Evolutionary conservation across 2,888 invertebrate genomes (phyloP).

Genomic region (Sphaerophoria taeniata): DNA sequence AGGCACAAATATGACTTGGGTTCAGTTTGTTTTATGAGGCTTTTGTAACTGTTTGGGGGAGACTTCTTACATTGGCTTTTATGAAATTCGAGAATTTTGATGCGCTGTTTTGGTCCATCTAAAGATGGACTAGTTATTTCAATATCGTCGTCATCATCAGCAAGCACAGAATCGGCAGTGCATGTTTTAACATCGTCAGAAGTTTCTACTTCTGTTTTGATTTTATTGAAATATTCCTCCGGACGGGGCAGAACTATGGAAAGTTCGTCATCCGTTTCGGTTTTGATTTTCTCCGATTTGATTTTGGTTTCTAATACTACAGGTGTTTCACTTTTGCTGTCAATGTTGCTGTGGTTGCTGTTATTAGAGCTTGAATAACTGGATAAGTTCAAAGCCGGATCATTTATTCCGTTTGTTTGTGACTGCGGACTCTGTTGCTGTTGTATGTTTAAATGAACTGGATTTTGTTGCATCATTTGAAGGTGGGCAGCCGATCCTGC

Average conservation of each 20-base stretch:
- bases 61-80: slow-evolving; percentile 80
- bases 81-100: slow-evolving; percentile 80
- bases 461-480: slow-evolving; percentile 42
- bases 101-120: slow-evolving; percentile 75
- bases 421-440: slow-evolving; percentile 75
- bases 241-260: slow-evolving; percentile 71
- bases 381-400: slow-evolving; percentile 64
- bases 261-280: slow-evolving; percentile 78
- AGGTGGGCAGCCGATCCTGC: slow-evolving; percentile 76
- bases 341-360: slow-evolving; percentile 43
- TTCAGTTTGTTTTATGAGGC: slow-evolving; percentile 82
- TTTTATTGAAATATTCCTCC: slow-evolving; percentile 79
- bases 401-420: slow-evolving; percentile 65
- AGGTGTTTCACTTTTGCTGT: slow-evolving; percentile 58
- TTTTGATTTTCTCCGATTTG: slow-evolving; percentile 82
- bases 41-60: slow-evolving; percentile 82
- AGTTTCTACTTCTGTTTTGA: slow-evolving; percentile 80
- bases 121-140: slow-evolving; percentile 62
- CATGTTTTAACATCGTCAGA: slow-evolving; percentile 75
- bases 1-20: slow-evolving; percentile 82
- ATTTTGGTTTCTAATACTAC: slow-evolving; percentile 80
- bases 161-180: slow-evolving; percentile 67
- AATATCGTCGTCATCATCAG: slow-evolving; percentile 53
- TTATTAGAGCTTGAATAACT: slow-evolving; percentile 58
- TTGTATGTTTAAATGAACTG: slow-evolving; percentile 22